These are phyloP conservation scores for Petrocephalus microphthalmus DNA, from an alignment of 2,113 vertebrate genomes.

Conservation along the genomic window DNA sequence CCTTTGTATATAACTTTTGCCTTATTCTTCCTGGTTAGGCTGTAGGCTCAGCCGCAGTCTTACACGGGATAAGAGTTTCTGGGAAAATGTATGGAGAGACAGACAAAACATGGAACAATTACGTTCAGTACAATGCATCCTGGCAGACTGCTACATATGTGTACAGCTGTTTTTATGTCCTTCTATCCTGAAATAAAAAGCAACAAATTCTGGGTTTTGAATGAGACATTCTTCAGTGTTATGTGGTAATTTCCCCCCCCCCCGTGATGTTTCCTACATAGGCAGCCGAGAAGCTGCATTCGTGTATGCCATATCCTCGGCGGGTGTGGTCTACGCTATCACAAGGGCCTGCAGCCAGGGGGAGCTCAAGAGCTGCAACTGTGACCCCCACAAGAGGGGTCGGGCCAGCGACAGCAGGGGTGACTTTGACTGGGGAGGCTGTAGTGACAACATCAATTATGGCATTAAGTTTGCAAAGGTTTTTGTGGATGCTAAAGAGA, in stretches of 20 bases:
- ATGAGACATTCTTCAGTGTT: not conserved
- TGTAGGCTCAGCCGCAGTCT: not conserved
- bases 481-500: conserved; percentile 94
- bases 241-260: not conserved
- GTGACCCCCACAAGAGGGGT: conserved; percentile 85
- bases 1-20: too few species aligned
- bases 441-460: conserved; percentile 95
- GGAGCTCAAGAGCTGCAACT: conserved; percentile 84
- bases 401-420: conserved; percentile 74
- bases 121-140: conserved; percentile 39
- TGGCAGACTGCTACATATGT: not conserved
- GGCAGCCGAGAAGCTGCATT: conserved; percentile 95
- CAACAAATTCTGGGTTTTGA: not conserved
- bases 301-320: conserved; percentile 93
- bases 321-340: conserved; percentile 90
- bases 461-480: conserved; percentile 90
- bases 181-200: not conserved
- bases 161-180: not conserved
- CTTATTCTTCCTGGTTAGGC: not conserved
- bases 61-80: not conserved
- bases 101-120: conserved; percentile 37
- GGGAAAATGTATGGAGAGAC: not conserved
- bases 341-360: conserved; percentile 93
- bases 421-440: conserved; percentile 96
- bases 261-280: conserved; percentile 36